Evolutionary conservation across 2,797 vertebrate genomes (phyloP).

Genomic region (Somateria mollissima): DNA sequence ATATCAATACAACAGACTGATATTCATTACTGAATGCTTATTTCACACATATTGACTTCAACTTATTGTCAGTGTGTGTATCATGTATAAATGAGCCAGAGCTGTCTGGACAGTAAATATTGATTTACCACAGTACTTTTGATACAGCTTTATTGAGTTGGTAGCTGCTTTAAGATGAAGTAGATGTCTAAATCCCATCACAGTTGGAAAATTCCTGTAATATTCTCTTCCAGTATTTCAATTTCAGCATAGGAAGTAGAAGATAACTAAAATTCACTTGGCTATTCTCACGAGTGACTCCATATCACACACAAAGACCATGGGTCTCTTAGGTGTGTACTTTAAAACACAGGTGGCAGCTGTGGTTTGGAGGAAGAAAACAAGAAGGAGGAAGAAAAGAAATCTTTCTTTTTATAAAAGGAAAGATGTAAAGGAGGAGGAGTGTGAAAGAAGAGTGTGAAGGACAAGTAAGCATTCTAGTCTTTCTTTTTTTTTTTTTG

Average conservation of each 20-base stretch:
- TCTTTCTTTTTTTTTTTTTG: background rate
- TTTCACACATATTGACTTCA: conserved; percentile 10
- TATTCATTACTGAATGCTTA: conserved; percentile 14
- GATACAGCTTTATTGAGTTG: conserved; percentile 59
- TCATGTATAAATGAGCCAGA: conserved; percentile 2
- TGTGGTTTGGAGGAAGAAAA: background rate
- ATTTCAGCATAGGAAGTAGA: conserved; percentile 3
- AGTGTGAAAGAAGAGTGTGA: background rate
- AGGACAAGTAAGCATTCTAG: background rate
- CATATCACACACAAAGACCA: background rate
- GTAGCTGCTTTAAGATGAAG: conserved; percentile 64
- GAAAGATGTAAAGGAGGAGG: background rate
- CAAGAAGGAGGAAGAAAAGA: background rate
- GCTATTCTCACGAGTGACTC: background rate
- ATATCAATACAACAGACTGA: background rate
- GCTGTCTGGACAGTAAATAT: conserved; percentile 17
- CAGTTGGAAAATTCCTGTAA: conserved; percentile 41
- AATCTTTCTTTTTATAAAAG: background rate
- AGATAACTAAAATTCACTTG: background rate
- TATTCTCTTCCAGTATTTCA: background rate
- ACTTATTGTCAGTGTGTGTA: background rate
- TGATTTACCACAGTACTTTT: conserved; percentile 11
- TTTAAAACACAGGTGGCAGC: background rate
- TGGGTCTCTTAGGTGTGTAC: background rate
- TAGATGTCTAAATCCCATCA: conserved; percentile 20